Base-by-base conservation (phyloP, 2,797 vertebrate species). In the Labroides dimidiatus region DNA sequence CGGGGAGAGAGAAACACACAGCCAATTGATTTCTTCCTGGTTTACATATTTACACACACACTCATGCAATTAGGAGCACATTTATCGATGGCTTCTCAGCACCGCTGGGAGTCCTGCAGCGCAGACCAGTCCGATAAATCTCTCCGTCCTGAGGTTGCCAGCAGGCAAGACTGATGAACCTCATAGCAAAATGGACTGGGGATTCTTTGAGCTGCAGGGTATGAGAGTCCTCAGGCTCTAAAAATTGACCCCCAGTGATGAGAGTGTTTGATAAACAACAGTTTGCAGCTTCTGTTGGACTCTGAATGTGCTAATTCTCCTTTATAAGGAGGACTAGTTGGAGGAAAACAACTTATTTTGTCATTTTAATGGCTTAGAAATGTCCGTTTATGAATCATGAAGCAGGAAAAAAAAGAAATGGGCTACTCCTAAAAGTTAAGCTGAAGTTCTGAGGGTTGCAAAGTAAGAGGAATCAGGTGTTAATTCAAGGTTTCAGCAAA, bases 11-110 rank as follows among this genome's bases (percentile, higher is more conserved):
- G 73, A 76, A 80, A 91, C 90, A 92, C 69, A 75, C 75, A 55
- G 69, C 57, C 74, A 71, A 89, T 91, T 86, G 89, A 93, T 91
- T 90, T 83, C 79, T 80, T 84, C 64, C 82, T 77, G 81, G 86
- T 89, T 91, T 92, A 90, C 90, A 93, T 93, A 92, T 93, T 92
- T 91, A 91, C 85, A 86, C 53, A 85, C 87, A 76, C 68, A 62
- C 80, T 62, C 76, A 62, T 67, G 87, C 89, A 93, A 90, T 92
- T 91, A 90, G 87, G 77, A 87, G 74, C 69, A 39, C 71, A 69
- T 86, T 91, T 89, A 92, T 92, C 67, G 89, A 92, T 77, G 73
- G 70, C 49, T 65, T 68, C n/a, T 19, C 11, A 14, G 55, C 82
- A 76, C 82, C 86, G 17, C 80, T 69, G 85, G 87, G 86, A 82